phyloP scores from a whole-genome alignment of 2,888 invertebrate species.

The Patella caerulea region DNA sequence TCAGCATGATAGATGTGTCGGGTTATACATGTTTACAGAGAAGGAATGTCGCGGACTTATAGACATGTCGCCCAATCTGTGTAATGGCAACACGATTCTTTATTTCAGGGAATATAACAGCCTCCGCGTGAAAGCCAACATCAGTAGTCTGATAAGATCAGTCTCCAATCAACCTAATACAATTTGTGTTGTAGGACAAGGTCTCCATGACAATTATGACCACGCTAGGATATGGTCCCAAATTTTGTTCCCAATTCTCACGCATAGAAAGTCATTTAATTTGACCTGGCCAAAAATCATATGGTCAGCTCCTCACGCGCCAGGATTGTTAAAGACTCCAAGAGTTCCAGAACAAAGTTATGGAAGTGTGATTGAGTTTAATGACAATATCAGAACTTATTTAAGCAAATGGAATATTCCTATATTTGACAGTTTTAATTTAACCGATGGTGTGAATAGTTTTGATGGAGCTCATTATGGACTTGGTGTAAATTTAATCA shows the following conservation, averaged over 20 bases:
- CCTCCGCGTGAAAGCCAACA: not conserved
- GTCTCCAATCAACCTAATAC: slow-evolving; percentile 18
- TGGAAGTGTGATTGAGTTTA: slow-evolving; percentile 24
- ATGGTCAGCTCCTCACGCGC: slow-evolving; percentile 32
- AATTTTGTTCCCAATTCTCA: slow-evolving; percentile 17
- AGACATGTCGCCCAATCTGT: not conserved
- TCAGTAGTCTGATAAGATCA: slow-evolving; percentile 13
- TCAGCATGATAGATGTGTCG: not conserved
- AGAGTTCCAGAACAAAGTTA: slow-evolving; percentile 18
- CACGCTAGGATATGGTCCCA: not conserved
- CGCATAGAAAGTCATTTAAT: not conserved
- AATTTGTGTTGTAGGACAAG: slow-evolving; percentile 28
- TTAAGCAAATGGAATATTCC: slow-evolving; percentile 22
- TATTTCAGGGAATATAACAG: slow-evolving; percentile 22
- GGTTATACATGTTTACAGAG: not conserved
- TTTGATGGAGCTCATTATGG: slow-evolving; percentile 37
- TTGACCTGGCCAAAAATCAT: slow-evolving; percentile 23
- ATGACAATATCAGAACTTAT: slow-evolving; percentile 15
- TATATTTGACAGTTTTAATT: slow-evolving; percentile 31
- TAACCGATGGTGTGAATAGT: slow-evolving; percentile 35
- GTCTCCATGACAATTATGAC: slow-evolving; percentile 33
- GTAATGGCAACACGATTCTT: not conserved
- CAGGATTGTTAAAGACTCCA: slow-evolving; percentile 38
- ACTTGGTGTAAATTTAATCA: slow-evolving; percentile 31
- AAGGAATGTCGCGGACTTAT: not conserved